These are phyloP conservation scores for Drepanosiphum platanoidis DNA, from an alignment of 2,888 invertebrate species.

Conservation along the genomic window DNA sequence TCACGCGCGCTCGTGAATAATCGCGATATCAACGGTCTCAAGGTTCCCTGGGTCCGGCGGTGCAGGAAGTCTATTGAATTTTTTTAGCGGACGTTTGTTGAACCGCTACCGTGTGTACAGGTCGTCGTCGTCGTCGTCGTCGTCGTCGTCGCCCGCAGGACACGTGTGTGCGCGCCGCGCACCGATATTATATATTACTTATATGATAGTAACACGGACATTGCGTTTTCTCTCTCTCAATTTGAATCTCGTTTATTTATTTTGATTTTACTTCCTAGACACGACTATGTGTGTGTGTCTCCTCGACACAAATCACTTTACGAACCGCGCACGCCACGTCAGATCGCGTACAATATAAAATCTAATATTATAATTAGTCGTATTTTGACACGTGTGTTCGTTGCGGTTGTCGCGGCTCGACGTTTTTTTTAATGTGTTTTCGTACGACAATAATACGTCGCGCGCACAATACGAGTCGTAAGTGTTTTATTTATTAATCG, in stretches of 20 bases:
- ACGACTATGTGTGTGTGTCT: neutral
- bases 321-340: too few relatives aligned
- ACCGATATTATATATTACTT: neutral
- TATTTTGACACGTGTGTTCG: too few relatives aligned
- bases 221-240: neutral
- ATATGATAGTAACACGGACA: neutral
- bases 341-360: too few relatives aligned
- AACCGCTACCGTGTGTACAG: conserved; percentile 42
- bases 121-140: neutral
- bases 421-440: too few relatives aligned
- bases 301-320: too few relatives aligned
- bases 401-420: too few relatives aligned
- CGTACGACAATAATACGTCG: too few relatives aligned
- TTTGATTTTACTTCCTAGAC: conserved; percentile 43
- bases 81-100: conserved; percentile 59
- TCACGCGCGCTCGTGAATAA: neutral
- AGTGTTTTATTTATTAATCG: too few relatives aligned
- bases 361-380: too few relatives aligned
- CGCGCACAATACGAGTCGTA: too few relatives aligned
- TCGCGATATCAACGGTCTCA: conserved; percentile 30
- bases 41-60: neutral
- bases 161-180: neutral
- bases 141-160: conserved; percentile 13
- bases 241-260: neutral
- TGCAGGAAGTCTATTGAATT: conserved; percentile 51